These are phyloP conservation scores for Brachypalpus laphriformis DNA, from an alignment of 2,888 invertebrate genomes.

Conservation along the genomic window DNA sequence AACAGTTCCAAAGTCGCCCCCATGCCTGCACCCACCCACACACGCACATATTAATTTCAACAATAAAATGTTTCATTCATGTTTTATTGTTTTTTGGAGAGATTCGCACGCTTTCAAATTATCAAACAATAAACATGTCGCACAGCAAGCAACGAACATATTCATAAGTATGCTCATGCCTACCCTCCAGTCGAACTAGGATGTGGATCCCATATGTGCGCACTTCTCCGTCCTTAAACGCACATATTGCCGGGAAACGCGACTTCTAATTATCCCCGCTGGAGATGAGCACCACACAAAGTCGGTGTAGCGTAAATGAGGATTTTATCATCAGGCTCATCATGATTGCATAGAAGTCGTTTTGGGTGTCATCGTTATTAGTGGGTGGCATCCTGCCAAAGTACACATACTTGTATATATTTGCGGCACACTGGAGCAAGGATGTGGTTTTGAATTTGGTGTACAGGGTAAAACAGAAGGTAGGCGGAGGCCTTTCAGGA, in stretches of 20 bases:
- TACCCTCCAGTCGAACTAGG: background rate
- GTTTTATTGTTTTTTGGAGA: slow-evolving; percentile 43
- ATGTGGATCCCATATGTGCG: slow-evolving; percentile 38
- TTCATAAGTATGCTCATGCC: slow-evolving; percentile 34
- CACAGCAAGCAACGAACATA: slow-evolving; percentile 38
- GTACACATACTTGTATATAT: background rate
- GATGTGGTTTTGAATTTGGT: slow-evolving; percentile 6
- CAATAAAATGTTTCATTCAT: slow-evolving; percentile 68
- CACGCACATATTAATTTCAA: slow-evolving; percentile 58
- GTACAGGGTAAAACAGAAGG: too few relatives aligned
- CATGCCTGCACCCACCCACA: slow-evolving; percentile 9
- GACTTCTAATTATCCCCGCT: slow-evolving; percentile 66
- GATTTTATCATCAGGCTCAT: slow-evolving; percentile 56
- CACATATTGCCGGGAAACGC: slow-evolving; percentile 55
- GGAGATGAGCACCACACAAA: slow-evolving; percentile 37
- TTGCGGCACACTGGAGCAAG: slow-evolving; percentile 23
- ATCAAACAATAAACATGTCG: slow-evolving; percentile 73
- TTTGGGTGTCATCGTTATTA: slow-evolving; percentile 9
- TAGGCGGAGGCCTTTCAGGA: too few relatives aligned
- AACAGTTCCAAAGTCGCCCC: slow-evolving; percentile 38
- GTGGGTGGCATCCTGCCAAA: background rate
- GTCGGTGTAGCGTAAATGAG: slow-evolving; percentile 48
- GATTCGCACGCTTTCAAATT: slow-evolving; percentile 72
- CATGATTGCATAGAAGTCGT: slow-evolving; percentile 11
- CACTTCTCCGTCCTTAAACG: slow-evolving; percentile 8